Evolutionary conservation across 2,888 invertebrate species (phyloP), one percentile per base, ranked within the genome.

Genomic region (Plagodis pulveraria): DNA sequence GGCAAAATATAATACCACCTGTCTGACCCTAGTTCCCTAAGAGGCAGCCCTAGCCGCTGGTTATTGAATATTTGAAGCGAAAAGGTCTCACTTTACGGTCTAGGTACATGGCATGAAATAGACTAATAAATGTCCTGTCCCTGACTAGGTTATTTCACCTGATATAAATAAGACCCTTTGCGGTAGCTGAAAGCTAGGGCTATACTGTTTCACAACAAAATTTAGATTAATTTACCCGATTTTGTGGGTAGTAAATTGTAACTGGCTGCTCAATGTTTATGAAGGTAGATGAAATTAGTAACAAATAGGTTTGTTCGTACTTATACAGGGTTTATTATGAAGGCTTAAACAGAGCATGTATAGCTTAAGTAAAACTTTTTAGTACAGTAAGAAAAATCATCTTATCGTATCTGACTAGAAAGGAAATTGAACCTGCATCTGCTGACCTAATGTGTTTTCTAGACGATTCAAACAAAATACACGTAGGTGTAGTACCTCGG

Each of bases 81-180:
- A 60, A 46, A 44, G 40, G 49, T 51, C 58, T 59, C 48, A 62
- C 41, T 64, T 65, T 67, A 67, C 55, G 61, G 53, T 49, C n/a
- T 34, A 34, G 38, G 58, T 42, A 44, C 52, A 57, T 43, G 44
- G 38, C 61, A 65, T 65, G 56, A 67, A 58, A 50, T 58, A 50
- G 40, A 49, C 52, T 57, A 58, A 61, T 59, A 59, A 61, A 67
- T 61, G 67, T 53, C 43, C 58, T 63, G 56, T 48, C 47, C 42
- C 22, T 43, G 34, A 33, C 54, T 51, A 53, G 60, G 50, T 54
- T 40, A 55, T 50, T 47, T 54, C 49, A 54, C 47, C 56, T 61
- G 49, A 40, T 36, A 58, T 65, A 65, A 67, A 65, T 56, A 52
- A 63, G 42, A 46, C 56, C 56, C 58, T 46, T 54, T 45, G 44